Conservation (phyloP, 2,888 invertebrate genomes). For the Dynastes maya region DNA sequence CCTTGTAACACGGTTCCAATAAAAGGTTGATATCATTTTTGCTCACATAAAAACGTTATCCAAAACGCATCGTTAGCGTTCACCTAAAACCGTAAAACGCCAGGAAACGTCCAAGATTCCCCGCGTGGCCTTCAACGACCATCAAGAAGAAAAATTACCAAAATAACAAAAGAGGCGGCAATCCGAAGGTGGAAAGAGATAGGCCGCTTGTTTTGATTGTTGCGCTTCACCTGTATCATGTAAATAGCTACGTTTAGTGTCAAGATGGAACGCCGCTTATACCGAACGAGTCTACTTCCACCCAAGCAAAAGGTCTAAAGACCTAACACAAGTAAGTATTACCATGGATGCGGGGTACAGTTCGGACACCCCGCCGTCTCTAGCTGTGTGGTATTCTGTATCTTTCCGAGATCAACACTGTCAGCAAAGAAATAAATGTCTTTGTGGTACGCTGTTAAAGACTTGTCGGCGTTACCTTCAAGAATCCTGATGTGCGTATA, state of each 20-base stretch:
- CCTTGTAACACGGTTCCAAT: too few species aligned
- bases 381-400: slow-evolving; percentile 69
- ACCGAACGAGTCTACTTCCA: too few species aligned
- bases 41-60: too few species aligned
- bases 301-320: too few species aligned
- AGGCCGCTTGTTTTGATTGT: slow-evolving; percentile 66
- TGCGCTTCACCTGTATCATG: slow-evolving; percentile 68
- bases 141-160: slow-evolving; percentile 60
- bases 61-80: slow-evolving; percentile 31
- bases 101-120: slow-evolving; percentile 53
- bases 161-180: slow-evolving; percentile 62
- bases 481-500: slow-evolving; percentile 18
- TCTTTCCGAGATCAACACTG: slow-evolving; percentile 67
- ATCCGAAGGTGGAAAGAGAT: slow-evolving; percentile 59
- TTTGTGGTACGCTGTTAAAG: slow-evolving; percentile 62
- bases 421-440: slow-evolving; percentile 70
- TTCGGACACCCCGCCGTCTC: slow-evolving; percentile 65
- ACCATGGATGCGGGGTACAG: slow-evolving; percentile 53
- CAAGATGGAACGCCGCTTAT: slow-evolving; percentile 64
- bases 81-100: slow-evolving; percentile 54
- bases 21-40: too few species aligned
- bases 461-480: slow-evolving; percentile 61
- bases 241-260: slow-evolving; percentile 69
- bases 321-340: too few species aligned
- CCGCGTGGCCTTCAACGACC: slow-evolving; percentile 47